These are phyloP conservation scores for Rhinichthys klamathensis DNA, from an alignment of 2,113 vertebrate genomes.

Conservation along the genomic window DNA sequence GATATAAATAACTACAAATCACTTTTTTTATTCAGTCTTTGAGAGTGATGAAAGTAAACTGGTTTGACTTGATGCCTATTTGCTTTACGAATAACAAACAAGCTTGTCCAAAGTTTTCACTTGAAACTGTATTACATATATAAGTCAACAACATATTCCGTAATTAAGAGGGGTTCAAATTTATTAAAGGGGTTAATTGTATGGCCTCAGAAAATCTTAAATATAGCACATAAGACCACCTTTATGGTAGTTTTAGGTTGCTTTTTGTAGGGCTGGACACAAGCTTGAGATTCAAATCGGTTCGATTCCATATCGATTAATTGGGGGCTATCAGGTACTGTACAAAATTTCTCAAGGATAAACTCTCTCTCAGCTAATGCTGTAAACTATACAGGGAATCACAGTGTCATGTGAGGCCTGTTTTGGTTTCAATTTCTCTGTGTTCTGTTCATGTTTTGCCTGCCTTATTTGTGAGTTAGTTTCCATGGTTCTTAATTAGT, in stretches of 20 bases:
- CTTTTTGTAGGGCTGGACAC: neutral
- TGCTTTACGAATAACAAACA: neutral
- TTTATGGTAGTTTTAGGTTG: neutral
- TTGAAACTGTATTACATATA: neutral
- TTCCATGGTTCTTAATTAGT: too few relatives aligned
- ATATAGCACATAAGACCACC: neutral
- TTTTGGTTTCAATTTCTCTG: too few relatives aligned
- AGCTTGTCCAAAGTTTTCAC: neutral
- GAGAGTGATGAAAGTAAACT: neutral
- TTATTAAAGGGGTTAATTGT: too few relatives aligned
- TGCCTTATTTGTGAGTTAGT: too few relatives aligned
- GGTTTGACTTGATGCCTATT: neutral
- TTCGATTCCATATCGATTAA: too few relatives aligned
- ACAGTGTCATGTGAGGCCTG: too few relatives aligned
- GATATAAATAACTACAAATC: constrained; percentile 4
- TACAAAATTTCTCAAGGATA: too few relatives aligned
- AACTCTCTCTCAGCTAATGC: too few relatives aligned
- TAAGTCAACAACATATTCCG: neutral
- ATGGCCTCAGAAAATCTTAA: neutral
- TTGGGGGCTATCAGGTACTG: too few relatives aligned
- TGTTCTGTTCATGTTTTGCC: too few relatives aligned
- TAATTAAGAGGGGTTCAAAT: neutral
- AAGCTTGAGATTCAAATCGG: too few relatives aligned
- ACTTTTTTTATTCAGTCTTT: constrained; percentile 9
- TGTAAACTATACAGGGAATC: too few relatives aligned